Base-by-base conservation (phyloP, 2,888 invertebrate species). In the Protula sp. region DNA sequence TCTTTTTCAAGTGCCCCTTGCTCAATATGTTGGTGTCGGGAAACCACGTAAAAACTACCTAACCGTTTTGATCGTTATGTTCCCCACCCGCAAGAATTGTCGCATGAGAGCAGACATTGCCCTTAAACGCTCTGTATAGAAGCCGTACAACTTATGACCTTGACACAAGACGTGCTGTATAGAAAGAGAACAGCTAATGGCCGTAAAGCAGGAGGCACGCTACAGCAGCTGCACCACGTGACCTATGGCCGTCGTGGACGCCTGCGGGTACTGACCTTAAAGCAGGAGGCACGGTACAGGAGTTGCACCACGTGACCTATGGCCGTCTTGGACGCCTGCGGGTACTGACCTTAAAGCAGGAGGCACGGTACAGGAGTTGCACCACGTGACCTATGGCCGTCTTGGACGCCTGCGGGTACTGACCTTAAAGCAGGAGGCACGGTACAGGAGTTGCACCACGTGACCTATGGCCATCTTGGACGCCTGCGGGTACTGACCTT, bases 321-420 rank as follows among this genome's bases (percentile, higher is more conserved):
- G 79, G 94, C 94, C 30, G 98, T 99, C 85, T 99, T 99, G 26
- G 97, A 95, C 60, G 97, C 95, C 81, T 94, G 94, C 52, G 95
- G 93, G 67, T 82, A 84, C 54, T 80, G 80, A 92, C 95, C 86
- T 94, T 95, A 83, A 99, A 99, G 83, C 98, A 98, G 64, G 95
- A 95, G 54, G 98, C 98, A 71, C 98, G 87, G 81, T 99, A 99
- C 29, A 99, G 85, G 55, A 99, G 86, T 82, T 99, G 99, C 58
- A 99, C 97, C 51, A 99, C 98, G 83, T 99, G 98, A 14, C 98
- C 98, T 78, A 99, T 97, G 79, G 94, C 94, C 30, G 98, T 99
- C 85, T 99, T 99, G 26, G 97, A 95, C 60, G 97, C 95, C 81
- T 94, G 94, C 52, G 95, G 93, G 67, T 82, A 84, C 60, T 81